Percentiles rank a stretch among this genome's conserved stretches.
Evolutionary conservation across 1,140 invertebrate genomes (phyloP).

Genomic region (Microvelia longipes): DNA sequence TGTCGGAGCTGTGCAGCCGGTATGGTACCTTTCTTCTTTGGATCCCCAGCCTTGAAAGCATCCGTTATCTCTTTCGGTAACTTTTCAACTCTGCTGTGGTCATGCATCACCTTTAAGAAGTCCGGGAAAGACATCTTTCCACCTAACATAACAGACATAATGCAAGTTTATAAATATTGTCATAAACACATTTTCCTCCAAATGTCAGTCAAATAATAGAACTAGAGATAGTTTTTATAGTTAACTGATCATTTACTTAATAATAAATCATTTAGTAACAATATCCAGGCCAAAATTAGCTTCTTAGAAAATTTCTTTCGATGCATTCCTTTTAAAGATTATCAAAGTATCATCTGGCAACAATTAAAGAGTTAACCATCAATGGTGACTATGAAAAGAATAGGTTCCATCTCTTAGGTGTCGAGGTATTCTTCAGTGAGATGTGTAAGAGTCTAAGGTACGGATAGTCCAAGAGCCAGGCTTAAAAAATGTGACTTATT

Average conservation of each 20-base stretch:
- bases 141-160: constrained; percentile 34
- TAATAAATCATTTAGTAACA: no score
- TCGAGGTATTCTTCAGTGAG: no score
- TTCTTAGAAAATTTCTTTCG: no score
- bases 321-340: no score
- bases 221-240: background rate
- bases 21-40: constrained; percentile 53
- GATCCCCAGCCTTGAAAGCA: constrained; percentile 75
- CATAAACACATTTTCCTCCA: background rate
- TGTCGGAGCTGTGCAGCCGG: constrained; percentile 69
- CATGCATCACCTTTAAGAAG: constrained; percentile 88
- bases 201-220: background rate
- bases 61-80: constrained; percentile 76
- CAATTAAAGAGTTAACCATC: no score
- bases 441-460: no score
- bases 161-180: background rate
- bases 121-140: constrained; percentile 90
- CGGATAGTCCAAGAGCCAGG: no score
- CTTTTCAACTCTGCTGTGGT: constrained; percentile 72
- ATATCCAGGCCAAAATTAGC: no score
- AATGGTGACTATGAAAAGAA: no score
- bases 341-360: no score
- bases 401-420: no score
- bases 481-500: no score
- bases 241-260: background rate